Conservation (phyloP, 2,888 invertebrate genomes). For the Acronicta psi region DNA sequence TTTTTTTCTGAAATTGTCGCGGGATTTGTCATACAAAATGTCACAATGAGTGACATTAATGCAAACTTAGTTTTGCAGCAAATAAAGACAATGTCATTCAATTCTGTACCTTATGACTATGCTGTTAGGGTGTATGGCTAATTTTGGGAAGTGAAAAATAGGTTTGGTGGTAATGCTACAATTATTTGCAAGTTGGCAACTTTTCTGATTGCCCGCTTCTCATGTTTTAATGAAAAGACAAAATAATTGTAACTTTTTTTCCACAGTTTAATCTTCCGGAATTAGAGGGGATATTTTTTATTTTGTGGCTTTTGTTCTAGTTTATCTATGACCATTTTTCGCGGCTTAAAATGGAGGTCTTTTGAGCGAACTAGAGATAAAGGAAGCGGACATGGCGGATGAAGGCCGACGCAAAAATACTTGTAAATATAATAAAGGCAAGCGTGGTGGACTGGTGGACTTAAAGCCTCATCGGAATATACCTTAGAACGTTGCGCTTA, state of each 20-base stretch:
- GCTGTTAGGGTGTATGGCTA: accelerated
- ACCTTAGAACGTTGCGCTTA: no score
- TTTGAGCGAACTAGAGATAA: constrained; percentile 1
- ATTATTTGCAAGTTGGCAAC: constrained; percentile 40
- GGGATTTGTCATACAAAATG: constrained; percentile 37
- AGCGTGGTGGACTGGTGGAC: no score
- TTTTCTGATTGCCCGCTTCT: constrained; percentile 33
- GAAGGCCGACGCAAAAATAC: background rate
- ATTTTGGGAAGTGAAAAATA: background rate
- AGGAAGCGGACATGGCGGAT: background rate
- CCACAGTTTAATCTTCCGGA: constrained; percentile 25
- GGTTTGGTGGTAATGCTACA: constrained; percentile 11
- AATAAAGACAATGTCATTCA: background rate
- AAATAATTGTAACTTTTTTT: constrained; percentile 38
- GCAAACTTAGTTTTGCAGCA: constrained; percentile 8
- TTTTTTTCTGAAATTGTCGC: constrained; percentile 24
- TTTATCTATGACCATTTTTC: constrained; percentile 17
- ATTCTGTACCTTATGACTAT: constrained; percentile 1
- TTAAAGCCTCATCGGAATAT: no score
- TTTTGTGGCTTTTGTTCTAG: constrained; percentile 20
- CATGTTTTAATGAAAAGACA: constrained; percentile 37
- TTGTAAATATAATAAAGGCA: no score
- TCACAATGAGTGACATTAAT: constrained; percentile 35
- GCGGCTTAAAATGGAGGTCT: constrained; percentile 10
- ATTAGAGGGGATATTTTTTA: constrained; percentile 30